These are phyloP conservation scores for Crotalus helleri DNA, from an alignment of 2,113 vertebrate genomes.

Conservation along the genomic window DNA sequence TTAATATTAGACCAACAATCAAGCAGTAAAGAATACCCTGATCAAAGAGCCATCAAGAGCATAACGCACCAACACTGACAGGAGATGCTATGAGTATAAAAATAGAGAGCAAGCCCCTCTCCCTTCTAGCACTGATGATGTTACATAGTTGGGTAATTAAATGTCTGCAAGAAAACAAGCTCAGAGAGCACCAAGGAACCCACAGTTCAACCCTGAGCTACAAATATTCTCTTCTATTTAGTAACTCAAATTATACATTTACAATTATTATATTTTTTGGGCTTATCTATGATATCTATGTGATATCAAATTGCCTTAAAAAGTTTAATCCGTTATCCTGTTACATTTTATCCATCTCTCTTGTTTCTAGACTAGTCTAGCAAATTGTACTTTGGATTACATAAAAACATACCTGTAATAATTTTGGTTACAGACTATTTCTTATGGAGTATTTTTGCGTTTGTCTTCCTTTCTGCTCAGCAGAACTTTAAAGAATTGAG, in stretches of 20 bases:
- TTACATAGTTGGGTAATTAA: background rate
- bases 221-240: background rate
- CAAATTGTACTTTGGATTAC: background rate
- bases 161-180: background rate
- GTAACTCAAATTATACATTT: background rate
- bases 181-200: background rate
- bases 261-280: background rate
- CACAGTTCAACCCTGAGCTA: background rate
- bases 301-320: background rate
- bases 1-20: no score
- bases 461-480: slow-evolving; percentile 62
- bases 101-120: background rate
- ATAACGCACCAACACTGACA: background rate
- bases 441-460: background rate
- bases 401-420: background rate
- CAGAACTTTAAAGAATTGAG: slow-evolving; percentile 90
- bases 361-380: background rate
- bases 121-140: background rate
- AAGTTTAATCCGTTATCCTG: background rate
- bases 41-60: background rate
- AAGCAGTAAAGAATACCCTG: no score
- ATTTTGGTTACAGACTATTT: background rate
- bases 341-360: background rate
- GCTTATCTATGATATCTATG: background rate
- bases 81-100: background rate